Evolutionary conservation across 2,113 vertebrate species (phyloP), one percentile per base, ranked within the genome.

Genomic region (Ceratotherium simum): DNA sequence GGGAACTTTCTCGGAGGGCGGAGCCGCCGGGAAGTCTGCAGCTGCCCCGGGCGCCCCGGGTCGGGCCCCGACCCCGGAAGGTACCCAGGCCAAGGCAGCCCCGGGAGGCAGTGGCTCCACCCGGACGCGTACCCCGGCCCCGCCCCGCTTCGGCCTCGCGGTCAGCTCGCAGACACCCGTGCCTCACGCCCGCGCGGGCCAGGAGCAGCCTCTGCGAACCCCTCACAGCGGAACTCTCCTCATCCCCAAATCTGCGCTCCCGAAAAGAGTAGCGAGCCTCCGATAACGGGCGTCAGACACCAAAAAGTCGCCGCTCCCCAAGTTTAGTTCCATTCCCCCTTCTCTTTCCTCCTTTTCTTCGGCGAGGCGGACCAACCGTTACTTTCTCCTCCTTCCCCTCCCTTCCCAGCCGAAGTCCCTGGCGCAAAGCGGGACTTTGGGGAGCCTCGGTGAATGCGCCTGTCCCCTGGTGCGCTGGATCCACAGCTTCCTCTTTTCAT

Each of bases 1-100:
- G 36, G 46, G 69, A 97, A 98, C 93, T 98, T 97, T 96, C 39
- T 62, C 70, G 1, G 23, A 70, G 78, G 31, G 82, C 17, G 14
- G 39, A 94, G 91, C 39, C 29, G 2, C 60, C 17, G 0, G 33
- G 42, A 51, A 25, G 83, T 39, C 14, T n/a, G 9, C 51, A 10
- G 70, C 65, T 17, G 27, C 80, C 65, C 10, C 0, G 8, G n/a
- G 70, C 8, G 25, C 81, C 9, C 29, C 60, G 7, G 29, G 67
- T 36, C 3, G 3, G 17, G 29, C 60, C 39, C 54, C 10, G 6
- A 36, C 7, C 6, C 1, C 0, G 12, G 27, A 58, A 14, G n/a
- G 6, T 6, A 69, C 16, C 8, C 8, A 2, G 64, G 36, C 39
- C 83, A 23, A 85, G 65, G 65, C 3, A 7, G 25, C 51, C 36